Evolutionary conservation across 2,888 invertebrate species (phyloP), one percentile per base, ranked within the genome.

Genomic region (Julus scandinavius): DNA sequence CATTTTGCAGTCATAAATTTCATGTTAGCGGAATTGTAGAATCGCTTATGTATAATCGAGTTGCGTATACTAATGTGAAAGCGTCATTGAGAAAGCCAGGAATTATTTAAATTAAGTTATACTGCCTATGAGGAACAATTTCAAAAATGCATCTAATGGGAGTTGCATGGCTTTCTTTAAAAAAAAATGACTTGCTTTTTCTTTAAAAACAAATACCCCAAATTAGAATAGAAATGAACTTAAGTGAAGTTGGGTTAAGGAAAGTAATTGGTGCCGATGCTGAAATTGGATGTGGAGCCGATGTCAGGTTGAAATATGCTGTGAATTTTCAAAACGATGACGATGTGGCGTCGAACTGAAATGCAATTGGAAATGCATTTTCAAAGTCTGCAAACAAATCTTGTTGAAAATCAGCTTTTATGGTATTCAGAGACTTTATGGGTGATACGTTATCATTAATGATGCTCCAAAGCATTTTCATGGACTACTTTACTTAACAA

Each of bases 51-150:
- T n/a, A 72, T 72, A 72, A 72, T 72, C 72, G 29, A 72, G 72
- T 72, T 72, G 20, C 29, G 72, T 29, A 29, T 29, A 20, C 29
- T 72, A 72, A 72, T 72, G 72, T 29, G 9, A 11, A 72, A 72
- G 29, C 72, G 72, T 72, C 72, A 72, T 72, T 29, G 72, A 72
- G 72, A 1, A 29, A 29, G 72, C 72, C 29, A 72, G 72, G 11
- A 20, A 11, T 29, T 72, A 72, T 72, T 72, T 72, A 72, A 72
- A 72, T 72, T 72, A 72, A 72, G 72, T 72, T 72, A 72, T 72
- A 72, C 72, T 20, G 20, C 29, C n/a, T 45, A 72, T 72, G 20
- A 29, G 72, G 29, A 20, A 9, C 72, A 72, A 72, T 72, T 72
- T 72, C 72, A 2, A 72, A 29, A 72, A 29, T 20, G 72, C 72